Evolutionary conservation across 2,888 invertebrate genomes (phyloP).

Genomic region (Heliconius ethilla): DNA sequence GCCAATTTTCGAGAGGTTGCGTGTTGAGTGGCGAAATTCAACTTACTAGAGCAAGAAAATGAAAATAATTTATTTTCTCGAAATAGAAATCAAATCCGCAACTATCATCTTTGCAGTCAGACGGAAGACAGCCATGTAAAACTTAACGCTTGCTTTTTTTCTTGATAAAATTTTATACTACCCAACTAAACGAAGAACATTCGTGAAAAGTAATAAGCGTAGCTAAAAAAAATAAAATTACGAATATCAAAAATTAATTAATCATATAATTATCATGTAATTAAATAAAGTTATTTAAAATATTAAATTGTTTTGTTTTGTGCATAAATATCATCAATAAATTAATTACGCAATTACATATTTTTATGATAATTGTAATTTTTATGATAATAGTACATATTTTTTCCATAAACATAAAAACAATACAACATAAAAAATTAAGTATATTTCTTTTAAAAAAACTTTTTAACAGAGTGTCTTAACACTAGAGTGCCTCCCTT

Average conservation of each 20-base stretch:
- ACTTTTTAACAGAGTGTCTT: background rate
- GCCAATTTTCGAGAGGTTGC: no score
- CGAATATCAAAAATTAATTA: no score
- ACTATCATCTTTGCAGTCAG: background rate
- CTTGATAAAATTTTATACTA: no score
- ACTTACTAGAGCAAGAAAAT: no score
- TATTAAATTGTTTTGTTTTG: background rate
- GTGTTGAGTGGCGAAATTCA: no score
- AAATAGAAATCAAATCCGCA: background rate
- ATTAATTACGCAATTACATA: no score
- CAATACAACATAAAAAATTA: no score
- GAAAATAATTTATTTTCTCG: no score
- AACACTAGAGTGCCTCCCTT: background rate
- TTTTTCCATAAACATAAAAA: background rate
- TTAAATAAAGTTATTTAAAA: background rate
- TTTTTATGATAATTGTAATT: background rate
- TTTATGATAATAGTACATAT: no score
- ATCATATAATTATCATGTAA: background rate
- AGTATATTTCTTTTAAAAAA: no score
- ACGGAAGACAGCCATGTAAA: no score
- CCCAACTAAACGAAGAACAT: background rate
- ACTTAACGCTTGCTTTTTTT: background rate
- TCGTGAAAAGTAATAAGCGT: background rate
- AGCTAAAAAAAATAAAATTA: background rate
- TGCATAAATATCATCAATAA: background rate